Evolutionary conservation across 2,888 invertebrate genomes (phyloP).

Genomic region (Metopia argyrocephala): DNA sequence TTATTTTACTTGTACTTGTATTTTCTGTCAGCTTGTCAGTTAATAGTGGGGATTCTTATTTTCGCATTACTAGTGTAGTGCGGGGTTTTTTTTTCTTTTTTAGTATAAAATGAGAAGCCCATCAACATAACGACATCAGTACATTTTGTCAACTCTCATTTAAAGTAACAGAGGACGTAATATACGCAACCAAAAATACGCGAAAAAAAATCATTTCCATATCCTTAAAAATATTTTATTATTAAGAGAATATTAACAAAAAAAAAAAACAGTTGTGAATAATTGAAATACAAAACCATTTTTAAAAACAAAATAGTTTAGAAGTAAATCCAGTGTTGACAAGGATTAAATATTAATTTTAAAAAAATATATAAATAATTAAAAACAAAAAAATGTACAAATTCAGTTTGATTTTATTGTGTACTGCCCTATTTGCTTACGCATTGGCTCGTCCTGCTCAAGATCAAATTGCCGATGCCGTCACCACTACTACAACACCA

Average conservation of each 20-base stretch:
- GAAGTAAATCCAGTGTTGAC: not conserved
- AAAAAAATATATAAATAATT: not conserved
- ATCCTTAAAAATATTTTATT: constrained; percentile 1
- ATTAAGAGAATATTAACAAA: no score
- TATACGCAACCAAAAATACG: not conserved
- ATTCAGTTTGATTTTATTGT: constrained; percentile 68
- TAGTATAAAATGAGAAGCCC: constrained; percentile 53
- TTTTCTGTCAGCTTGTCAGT: constrained; percentile 6
- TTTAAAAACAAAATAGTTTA: no score
- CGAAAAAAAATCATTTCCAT: not conserved
- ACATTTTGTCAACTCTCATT: constrained; percentile 52
- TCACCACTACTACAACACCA: constrained; percentile 74
- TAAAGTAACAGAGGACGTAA: constrained; percentile 28
- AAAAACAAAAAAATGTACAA: constrained; percentile 68
- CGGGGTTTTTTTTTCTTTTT: constrained; percentile 18
- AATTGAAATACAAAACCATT: no score
- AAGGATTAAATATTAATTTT: not conserved
- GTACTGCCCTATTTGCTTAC: constrained; percentile 70
- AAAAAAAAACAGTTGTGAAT: no score
- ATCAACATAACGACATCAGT: constrained; percentile 56
- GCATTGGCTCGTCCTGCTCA: constrained; percentile 73
- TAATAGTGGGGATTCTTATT: constrained; percentile 35
- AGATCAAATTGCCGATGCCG: constrained; percentile 63
- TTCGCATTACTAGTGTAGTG: constrained; percentile 35
- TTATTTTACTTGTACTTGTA: not conserved